phyloP scores from a whole-genome alignment of 2,113 vertebrate genomes.

The Hiodon tergisus region DNA sequence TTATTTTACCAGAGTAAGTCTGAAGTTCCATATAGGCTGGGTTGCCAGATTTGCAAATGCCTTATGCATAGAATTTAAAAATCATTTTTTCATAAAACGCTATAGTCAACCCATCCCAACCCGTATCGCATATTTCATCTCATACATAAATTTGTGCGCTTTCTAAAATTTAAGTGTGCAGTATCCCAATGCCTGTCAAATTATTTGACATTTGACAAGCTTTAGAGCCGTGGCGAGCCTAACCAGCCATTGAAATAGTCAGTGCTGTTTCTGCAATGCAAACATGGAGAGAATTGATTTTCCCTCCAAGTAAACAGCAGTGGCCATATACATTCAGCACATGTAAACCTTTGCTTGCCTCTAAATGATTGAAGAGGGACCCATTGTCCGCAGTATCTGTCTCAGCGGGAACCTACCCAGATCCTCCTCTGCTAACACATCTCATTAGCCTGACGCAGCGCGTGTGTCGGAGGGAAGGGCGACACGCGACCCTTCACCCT shows the following conservation, averaged over 20 bases:
- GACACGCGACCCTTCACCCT: background rate
- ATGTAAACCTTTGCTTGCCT: conserved; percentile 27
- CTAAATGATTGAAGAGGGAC: conserved; percentile 38
- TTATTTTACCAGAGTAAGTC: background rate
- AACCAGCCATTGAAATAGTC: conserved; percentile 4
- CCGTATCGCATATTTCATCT: background rate
- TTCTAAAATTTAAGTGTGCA: background rate
- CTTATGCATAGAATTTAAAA: background rate
- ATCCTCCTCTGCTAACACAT: background rate
- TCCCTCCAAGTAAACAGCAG: conserved; percentile 27
- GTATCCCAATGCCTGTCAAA: conserved; percentile 1
- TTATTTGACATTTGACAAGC: conserved; percentile 15
- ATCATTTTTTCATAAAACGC: background rate
- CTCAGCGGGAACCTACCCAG: background rate
- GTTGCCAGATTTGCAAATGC: no score
- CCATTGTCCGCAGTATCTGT: background rate
- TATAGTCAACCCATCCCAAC: no score
- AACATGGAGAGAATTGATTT: conserved; percentile 35
- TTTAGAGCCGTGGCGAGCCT: background rate
- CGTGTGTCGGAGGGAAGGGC: background rate
- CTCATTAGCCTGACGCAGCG: background rate
- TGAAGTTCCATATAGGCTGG: no score
- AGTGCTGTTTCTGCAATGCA: conserved; percentile 23
- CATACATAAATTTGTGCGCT: background rate
- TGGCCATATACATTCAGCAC: conserved; percentile 28